Conservation (phyloP, 2,888 invertebrate genomes). For the Cantharis rufa region DNA sequence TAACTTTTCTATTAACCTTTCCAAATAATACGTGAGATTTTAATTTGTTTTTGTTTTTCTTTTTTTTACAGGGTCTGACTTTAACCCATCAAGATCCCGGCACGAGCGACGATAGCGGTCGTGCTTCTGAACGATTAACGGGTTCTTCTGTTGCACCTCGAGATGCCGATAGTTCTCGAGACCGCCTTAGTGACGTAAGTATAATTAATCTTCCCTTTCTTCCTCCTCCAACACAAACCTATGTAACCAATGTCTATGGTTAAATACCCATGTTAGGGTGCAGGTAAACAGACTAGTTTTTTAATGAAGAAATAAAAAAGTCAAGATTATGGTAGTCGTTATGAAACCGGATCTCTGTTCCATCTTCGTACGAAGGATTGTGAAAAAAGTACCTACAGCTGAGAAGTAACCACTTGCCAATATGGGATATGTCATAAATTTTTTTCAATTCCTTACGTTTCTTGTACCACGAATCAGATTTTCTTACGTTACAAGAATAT, state of each 20-base stretch:
- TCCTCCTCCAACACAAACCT: neutral
- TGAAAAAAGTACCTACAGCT: neutral
- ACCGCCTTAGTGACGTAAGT: slow-evolving; percentile 86
- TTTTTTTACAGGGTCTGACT: slow-evolving; percentile 69
- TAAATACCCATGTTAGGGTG: neutral
- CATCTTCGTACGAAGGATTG: neutral
- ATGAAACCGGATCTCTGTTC: neutral
- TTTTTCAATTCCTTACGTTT: neutral
- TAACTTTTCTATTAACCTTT: neutral
- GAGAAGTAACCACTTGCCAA: neutral
- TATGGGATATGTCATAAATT: neutral
- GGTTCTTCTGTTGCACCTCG: slow-evolving; percentile 75
- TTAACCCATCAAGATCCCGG: slow-evolving; percentile 74
- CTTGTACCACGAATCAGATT: neutral
- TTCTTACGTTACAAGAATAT: neutral
- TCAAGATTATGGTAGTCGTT: neutral
- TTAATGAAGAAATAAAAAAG: neutral
- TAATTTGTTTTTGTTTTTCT: neutral
- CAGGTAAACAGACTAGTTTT: neutral
- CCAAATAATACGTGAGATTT: neutral
- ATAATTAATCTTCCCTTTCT: slow-evolving; percentile 38
- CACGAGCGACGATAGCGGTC: slow-evolving; percentile 83
- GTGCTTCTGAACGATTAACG: slow-evolving; percentile 80
- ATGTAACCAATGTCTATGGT: neutral
- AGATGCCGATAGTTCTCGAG: slow-evolving; percentile 81